Conservation (phyloP, 2,113 vertebrate species). For the Microcebus tavaratra region DNA sequence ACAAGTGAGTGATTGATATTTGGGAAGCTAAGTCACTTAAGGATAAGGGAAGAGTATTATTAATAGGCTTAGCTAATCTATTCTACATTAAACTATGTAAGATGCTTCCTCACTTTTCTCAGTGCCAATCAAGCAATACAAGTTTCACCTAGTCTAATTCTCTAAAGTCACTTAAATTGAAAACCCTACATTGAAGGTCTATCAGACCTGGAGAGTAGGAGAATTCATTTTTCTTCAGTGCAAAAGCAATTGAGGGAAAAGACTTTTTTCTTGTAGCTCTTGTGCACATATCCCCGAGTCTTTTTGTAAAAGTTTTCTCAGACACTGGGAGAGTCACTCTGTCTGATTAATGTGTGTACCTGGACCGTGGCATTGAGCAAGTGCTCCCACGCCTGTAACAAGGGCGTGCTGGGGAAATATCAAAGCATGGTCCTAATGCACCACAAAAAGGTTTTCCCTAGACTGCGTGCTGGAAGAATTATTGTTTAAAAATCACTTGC, state of each 20-base stretch:
- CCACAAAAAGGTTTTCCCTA: not conserved
- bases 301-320: not conserved
- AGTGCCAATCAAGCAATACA: not conserved
- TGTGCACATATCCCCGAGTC: not conserved
- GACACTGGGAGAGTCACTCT: not conserved
- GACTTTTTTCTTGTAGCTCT: not conserved
- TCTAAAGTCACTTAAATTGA: not conserved
- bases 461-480: not conserved
- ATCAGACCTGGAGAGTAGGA: not conserved
- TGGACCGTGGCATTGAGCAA: rapidly evolving
- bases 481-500: conserved; percentile 31
- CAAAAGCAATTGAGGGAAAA: not conserved
- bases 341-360: not conserved
- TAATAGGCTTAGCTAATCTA: not conserved
- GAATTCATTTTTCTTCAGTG: not conserved
- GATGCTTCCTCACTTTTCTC: not conserved
- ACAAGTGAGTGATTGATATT: not conserved
- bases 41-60: not conserved
- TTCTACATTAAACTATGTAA: not conserved
- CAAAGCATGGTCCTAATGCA: not conserved
- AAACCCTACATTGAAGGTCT: not conserved
- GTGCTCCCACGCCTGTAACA: not conserved
- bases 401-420: not conserved
- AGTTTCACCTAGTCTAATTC: not conserved
- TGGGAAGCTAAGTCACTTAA: not conserved